These are phyloP conservation scores for Callinectes sapidus DNA, from an alignment of 2,888 invertebrate genomes.

Conservation along the genomic window DNA sequence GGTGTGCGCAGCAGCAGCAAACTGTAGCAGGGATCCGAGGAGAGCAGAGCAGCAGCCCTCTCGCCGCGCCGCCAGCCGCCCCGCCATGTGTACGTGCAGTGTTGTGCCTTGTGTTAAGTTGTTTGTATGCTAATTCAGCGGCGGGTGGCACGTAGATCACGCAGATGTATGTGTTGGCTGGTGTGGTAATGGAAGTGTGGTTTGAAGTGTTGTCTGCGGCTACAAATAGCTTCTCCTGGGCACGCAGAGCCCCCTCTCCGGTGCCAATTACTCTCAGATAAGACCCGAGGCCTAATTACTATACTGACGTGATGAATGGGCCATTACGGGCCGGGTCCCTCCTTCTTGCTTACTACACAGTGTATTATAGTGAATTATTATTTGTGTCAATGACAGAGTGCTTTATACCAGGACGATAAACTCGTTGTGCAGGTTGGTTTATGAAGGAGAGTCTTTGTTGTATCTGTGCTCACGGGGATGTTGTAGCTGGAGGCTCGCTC, in stretches of 20 bases:
- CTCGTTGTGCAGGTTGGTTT: constrained; percentile 18
- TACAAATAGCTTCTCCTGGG: constrained; percentile 40
- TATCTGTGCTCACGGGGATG: background rate
- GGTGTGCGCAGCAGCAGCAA: constrained; percentile 61
- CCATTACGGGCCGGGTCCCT: constrained; percentile 49
- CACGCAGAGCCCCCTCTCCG: constrained; percentile 15
- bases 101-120: constrained; percentile 60
- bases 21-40: constrained; percentile 35
- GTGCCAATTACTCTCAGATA: constrained; percentile 56
- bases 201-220: constrained; percentile 51
- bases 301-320: constrained; percentile 60
- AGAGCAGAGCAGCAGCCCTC: constrained; percentile 48
- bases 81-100: constrained; percentile 65
- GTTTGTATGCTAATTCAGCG: constrained; percentile 64
- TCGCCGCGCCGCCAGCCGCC: constrained; percentile 47
- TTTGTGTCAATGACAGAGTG: constrained; percentile 21
- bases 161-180: constrained; percentile 50
- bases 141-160: constrained; percentile 62
- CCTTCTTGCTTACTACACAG: constrained; percentile 34
- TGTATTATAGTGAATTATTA: constrained; percentile 45
- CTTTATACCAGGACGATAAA: constrained; percentile 28
- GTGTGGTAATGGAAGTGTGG: constrained; percentile 49
- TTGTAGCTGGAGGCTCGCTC: background rate
- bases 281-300: constrained; percentile 58
- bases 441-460: constrained; percentile 22